Evolutionary conservation across 2,797 vertebrate species (phyloP).

Genomic region (Cichlasoma orientale): DNA sequence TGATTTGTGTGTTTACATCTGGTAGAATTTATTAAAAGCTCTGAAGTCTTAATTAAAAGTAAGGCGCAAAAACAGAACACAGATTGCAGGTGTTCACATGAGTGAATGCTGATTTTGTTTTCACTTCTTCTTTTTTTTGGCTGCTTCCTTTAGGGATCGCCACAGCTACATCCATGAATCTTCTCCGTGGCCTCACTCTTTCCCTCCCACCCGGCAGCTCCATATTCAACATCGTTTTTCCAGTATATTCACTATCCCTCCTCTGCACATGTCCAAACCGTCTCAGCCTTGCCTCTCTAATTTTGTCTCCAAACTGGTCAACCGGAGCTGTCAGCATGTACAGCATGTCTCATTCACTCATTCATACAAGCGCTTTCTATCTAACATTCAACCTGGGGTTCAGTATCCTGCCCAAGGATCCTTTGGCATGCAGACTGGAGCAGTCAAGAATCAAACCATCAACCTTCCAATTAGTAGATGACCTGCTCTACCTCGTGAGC

Average conservation of each 20-base stretch:
- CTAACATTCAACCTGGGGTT: background rate
- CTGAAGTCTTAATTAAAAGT: conserved; percentile 65
- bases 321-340: background rate
- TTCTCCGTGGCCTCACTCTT: background rate
- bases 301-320: background rate
- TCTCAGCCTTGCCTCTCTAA: background rate
- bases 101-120: background rate
- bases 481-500: background rate
- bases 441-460: background rate
- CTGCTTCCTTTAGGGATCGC: background rate
- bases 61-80: conserved; percentile 32
- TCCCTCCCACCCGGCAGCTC: background rate
- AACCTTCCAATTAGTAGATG: background rate
- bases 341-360: background rate
- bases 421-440: background rate
- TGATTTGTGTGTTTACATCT: conserved; percentile 64
- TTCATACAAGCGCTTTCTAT: background rate
- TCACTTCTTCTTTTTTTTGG: background rate
- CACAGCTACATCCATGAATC: background rate
- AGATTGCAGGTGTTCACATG: conserved; percentile 42
- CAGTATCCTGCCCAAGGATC: background rate
- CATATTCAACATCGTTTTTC: background rate
- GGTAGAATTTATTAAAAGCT: conserved; percentile 58
- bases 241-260: background rate
- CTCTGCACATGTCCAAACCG: background rate